Base-by-base conservation (phyloP, 2,113 vertebrate genomes). In the Otolemur garnettii region DNA sequence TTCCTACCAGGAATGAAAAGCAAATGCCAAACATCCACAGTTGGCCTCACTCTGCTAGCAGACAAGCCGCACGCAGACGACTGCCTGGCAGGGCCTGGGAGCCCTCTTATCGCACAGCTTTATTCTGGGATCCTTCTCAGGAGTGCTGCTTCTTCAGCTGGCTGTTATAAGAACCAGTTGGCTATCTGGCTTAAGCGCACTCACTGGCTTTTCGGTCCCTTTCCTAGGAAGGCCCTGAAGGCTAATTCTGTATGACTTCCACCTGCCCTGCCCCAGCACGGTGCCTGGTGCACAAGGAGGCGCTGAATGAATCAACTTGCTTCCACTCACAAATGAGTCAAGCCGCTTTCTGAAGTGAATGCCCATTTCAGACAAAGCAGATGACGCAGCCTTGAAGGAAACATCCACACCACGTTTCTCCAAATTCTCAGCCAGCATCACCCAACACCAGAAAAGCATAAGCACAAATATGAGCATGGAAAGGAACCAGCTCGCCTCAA, bases 251-350 rank as follows among this genome's bases (percentile, higher is more conserved):
- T 26, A 38, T 4, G 86, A 33, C 74, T 2, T 79, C 30, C 18
- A 75, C 1, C 3, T 12, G 77, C n/a, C 85, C 68, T 28, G 3
- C 53, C 19, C 80, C 78, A 89, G 62, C 30, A 38, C 5, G 24
- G 57, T 24, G 28, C 33, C 81, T 71, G 50, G 81, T 35, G 42
- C 87, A 22, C 1, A 30, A 30, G 57, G 1, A 55, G 57, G 60
- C 57, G n/a, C 35, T 26, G 50, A 82, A 26, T 19, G 19, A 96
- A 59, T 42, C 30, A 26, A 26, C 26, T 22, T 22, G 55, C 69
- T 83, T 89, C 82, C 26, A 85, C 74, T 42, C 53, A 69, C 35
- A 82, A 88, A 66, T 89, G 11, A 77, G 68, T 38, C 68, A 45
- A 66, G 22, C 17, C 21, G 10, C 66, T 38, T 1, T 69, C 7